Evolutionary conservation across 2,888 invertebrate species (phyloP).

Genomic region (Pycnomerus fuliginosus): DNA sequence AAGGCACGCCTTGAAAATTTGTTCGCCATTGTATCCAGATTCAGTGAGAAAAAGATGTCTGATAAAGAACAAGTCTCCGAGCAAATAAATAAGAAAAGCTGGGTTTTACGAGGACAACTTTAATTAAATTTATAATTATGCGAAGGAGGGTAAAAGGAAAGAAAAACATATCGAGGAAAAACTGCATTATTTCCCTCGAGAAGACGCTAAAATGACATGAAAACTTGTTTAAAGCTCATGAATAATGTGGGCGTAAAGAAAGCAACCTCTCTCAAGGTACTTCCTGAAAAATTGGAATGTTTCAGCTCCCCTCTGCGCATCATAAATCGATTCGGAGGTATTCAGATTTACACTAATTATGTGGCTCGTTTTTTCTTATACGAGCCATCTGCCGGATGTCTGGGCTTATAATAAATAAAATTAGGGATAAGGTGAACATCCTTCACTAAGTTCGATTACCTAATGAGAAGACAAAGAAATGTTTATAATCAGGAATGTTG

Average conservation of each 20-base stretch:
- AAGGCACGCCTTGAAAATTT: conserved; percentile 34
- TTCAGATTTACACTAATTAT: conserved; percentile 3
- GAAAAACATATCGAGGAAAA: conserved; percentile 21
- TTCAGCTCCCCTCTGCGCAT: neutral
- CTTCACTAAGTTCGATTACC: too few relatives aligned
- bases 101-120: conserved; percentile 30
- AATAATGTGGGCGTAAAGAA: conserved; percentile 32
- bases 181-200: conserved; percentile 31
- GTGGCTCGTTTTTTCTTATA: neutral
- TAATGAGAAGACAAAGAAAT: too few relatives aligned
- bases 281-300: neutral
- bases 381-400: conserved; percentile 18
- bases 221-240: conserved; percentile 44
- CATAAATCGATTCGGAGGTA: neutral
- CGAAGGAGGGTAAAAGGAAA: conserved; percentile 28
- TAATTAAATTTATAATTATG: conserved; percentile 39
- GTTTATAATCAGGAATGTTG: too few relatives aligned
- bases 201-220: conserved; percentile 39
- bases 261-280: conserved; percentile 5
- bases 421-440: too few relatives aligned
- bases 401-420: conserved; percentile 2
- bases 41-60: conserved; percentile 14
- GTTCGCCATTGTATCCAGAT: conserved; percentile 28
- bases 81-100: conserved; percentile 23
- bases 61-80: too few relatives aligned